Evolutionary conservation across 2,113 vertebrate genomes (phyloP), one percentile per base, ranked within the genome.

Genomic region (Zapornia atra): DNA sequence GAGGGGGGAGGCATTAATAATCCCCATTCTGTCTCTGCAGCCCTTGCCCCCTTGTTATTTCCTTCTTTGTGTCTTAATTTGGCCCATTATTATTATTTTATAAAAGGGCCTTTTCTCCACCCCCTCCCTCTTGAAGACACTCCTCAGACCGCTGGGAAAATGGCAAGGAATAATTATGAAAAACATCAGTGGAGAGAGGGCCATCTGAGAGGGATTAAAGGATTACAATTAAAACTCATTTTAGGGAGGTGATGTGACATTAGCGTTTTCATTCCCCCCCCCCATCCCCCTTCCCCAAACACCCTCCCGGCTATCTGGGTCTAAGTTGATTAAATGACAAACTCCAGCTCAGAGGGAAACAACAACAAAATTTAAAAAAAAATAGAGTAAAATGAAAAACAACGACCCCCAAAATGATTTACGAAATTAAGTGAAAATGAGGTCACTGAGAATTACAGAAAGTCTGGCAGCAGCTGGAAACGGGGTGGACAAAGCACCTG

Each of bases 131-230:
- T 97, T 73, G 59, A 98, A 97, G 94, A 94, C 79, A 96, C 97
- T 97, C 94, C 97, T 97, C 70, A 96, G 97, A 91, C 92, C 86
- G 94, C 96, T 98, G 98, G 97, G 98, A 98, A 98, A 98, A 97
- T 97, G 96, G 97, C 95, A 96, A 92, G 96, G 97, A 96, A 96
- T 97, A 98, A 98, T 98, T 97, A 98, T 92, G 96, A 97, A 97
- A 95, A 97, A 95, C 98, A 98, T 98, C 97, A 97, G 96, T 94
- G 96, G 95, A 96, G 96, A 95, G 94, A 98, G 97, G 96, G 97
- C 98, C 98, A 97, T 98, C 97, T 98, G 97, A 98, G 97, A 98
- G 96, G 98, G 98, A 98, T 98, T 98, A 98, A 98, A 97, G 98
- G 98, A 98, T 98, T 98, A 98, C 96, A 98, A 97, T 97, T 97